Evolutionary conservation across 2,113 vertebrate species (phyloP), one percentile per base, ranked within the genome.

Genomic region (Oxygymnocypris stewartii): DNA sequence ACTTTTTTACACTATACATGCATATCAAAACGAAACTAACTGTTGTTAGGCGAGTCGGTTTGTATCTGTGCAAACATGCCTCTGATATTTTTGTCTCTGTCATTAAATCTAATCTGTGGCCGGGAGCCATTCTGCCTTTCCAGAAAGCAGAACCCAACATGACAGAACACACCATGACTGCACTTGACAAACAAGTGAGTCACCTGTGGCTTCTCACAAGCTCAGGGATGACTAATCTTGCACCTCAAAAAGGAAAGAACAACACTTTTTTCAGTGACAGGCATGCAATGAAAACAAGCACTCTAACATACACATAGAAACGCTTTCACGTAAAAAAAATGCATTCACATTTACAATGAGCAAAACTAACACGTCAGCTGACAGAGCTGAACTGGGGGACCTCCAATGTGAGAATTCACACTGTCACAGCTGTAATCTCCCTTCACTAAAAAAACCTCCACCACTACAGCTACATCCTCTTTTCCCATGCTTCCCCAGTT

Each of bases 101-200:
- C 86, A 86, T 87, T 86, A 80, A 76, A 85, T 67, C 77, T 86
- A 85, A 59, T 82, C 67, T 79, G 77, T 47, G 44, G 85, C 79
- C 71, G 40, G 75, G 84, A 81, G 85, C 86, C 65, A 88, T 59
- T 51, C 73, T 82, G 77, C 51, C 82, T 87, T 87, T 85, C 80
- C 63, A 87, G 47, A 85, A 61, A 88, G 86, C 87, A 84, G 54
- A 88, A 87, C 59, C 44, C 40, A 86, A 87, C 73, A 86, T 81
- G 57, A 87, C 71, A 84, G 63, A 78, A 85, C 76, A 88, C 82
- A 69, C 83, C 51, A 13, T 90, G 88, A 87, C 77, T 42, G 25
- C 86, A 89, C 90, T 92, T 88, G 89, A 94, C 91, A 94, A 94
- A 94, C 92, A 94, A 88, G 91, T 93, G 94, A 95, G 92, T 95